Base-by-base conservation (phyloP, 2,888 invertebrate genomes). In the Nomada ruficornis region DNA sequence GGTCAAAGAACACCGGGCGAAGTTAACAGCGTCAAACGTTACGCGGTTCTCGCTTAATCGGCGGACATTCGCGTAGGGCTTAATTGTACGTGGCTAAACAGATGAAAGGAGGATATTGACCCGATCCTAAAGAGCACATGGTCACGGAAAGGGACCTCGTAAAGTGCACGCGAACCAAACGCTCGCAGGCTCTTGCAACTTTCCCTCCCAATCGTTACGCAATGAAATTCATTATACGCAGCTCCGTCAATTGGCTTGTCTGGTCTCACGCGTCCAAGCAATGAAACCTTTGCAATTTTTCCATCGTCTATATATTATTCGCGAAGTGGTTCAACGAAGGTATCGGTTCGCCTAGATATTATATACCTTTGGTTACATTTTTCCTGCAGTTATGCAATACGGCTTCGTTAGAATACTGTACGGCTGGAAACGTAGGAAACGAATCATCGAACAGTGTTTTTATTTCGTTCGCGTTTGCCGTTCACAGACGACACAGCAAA, bases 61-160 rank as follows among this genome's bases (percentile, higher is more conserved):
- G 80, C 84, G 84, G 84, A 77, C 83, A 85, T 88, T 86, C 84
- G 83, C 83, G 84, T 60, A 77, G 70, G 73, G 71, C 68, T 88
- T 85, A 86, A 90, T 85, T 86, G 80, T 82, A 82, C 79, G 77
- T 62, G 73, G 78, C 79, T 78, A 81, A 85, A 84, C 73, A 81
- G 87, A 88, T 82, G 88, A 89, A 84, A 89, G 86, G 78, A 83
- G 84, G 87, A 89, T 89, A 89, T 88, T 89, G 87, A 89, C 89
- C 83, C 77, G 86, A 77, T 77, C 80, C 83, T 85, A 86, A 88
- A 88, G 87, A 88, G 88, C 85, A 86, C 85, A 87, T 86, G 88
- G 89, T 87, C 89, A 85, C 86, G 87, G 84, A 88, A 89, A 85
- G 88, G 82, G 83, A 86, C 82, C 85, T 85, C 82, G 81, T 77